Evolutionary conservation across 1,140 invertebrate genomes (phyloP), one percentile per base, ranked within the genome.

Genomic region (Bombus turneri): DNA sequence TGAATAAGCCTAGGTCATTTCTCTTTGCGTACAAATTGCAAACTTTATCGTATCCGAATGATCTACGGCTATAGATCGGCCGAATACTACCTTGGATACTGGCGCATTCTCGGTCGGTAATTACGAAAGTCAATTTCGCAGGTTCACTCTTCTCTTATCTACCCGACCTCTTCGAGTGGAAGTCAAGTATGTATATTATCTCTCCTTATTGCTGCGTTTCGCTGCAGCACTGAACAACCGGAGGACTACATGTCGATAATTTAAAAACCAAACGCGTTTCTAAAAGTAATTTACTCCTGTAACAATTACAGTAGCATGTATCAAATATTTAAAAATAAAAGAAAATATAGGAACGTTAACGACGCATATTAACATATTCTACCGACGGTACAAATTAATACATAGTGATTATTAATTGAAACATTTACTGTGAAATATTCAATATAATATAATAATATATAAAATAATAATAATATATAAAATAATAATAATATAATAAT

Each of bases 181-280:
- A 74, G 79, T 71, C 84, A 86, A 87, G 78, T 81, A 47, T 78
- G 78, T 77, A 47, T 78, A 85, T 85, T 85, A 85, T 85, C 83
- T 85, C 78, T 73, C 59, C 57, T 81, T 85, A 81, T 22, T 81
- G 79, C 43, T 71, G 59, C 74, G 74, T 75, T 41, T 79, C 34
- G 75, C 31, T 77, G 82, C 77, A 80, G 81, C 76, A 57, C 43
- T 15, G 57, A 59, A 37, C 41, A 43, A 80, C 39, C 72, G 25
- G 28, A 72, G 31, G 43, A 59, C 64, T 69, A 43, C 62, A 22
- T 53, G 47, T 69, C 59, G 62, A 77, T 77, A 59, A 83, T 73
- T 76, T 34, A 47, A 28, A 53, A 53, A 39, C n/a, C 4, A 34
- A 41, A 79, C 6, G 15, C n/a, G 15, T 25, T 31, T 43, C 13